These are phyloP conservation scores for Fragum whitleyi DNA, from an alignment of 2,888 invertebrate species.

Conservation along the genomic window DNA sequence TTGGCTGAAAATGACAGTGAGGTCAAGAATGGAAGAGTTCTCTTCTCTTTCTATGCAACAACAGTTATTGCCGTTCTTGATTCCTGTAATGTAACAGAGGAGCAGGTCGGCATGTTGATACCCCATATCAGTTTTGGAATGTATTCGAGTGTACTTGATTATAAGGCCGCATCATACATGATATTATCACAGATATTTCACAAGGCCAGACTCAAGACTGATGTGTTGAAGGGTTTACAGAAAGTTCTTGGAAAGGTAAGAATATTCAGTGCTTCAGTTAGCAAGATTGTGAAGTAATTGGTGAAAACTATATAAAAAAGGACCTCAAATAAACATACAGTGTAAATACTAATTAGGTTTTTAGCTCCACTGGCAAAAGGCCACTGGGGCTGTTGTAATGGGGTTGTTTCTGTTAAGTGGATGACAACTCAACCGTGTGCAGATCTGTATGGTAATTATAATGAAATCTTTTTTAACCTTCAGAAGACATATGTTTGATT, in stretches of 20 bases:
- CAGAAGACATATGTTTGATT: no score
- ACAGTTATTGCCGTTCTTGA: conserved; percentile 89
- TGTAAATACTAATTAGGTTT: no score
- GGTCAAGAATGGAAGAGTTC: conserved; percentile 84
- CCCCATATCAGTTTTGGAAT: conserved; percentile 91
- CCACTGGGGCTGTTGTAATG: neutral
- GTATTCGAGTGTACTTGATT: conserved; percentile 89
- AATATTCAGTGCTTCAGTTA: neutral
- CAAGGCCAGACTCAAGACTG: conserved; percentile 88
- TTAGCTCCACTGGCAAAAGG: no score
- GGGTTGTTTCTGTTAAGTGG: neutral
- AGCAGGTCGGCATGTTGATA: conserved; percentile 89
- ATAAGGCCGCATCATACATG: conserved; percentile 91
- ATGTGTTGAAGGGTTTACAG: conserved; percentile 88
- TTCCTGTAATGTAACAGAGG: conserved; percentile 85
- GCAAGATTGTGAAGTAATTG: no score
- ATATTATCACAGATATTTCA: conserved; percentile 90
- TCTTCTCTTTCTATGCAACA: conserved; percentile 93
- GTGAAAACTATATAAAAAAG: no score
- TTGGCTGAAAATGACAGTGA: conserved; percentile 8
- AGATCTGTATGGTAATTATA: no score
- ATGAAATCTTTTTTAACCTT: no score
- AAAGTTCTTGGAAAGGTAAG: conserved; percentile 87
- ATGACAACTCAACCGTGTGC: no score
- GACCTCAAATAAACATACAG: no score